Base-by-base conservation (phyloP, 1,140 invertebrate genomes). In the Uloborus diversus region DNA sequence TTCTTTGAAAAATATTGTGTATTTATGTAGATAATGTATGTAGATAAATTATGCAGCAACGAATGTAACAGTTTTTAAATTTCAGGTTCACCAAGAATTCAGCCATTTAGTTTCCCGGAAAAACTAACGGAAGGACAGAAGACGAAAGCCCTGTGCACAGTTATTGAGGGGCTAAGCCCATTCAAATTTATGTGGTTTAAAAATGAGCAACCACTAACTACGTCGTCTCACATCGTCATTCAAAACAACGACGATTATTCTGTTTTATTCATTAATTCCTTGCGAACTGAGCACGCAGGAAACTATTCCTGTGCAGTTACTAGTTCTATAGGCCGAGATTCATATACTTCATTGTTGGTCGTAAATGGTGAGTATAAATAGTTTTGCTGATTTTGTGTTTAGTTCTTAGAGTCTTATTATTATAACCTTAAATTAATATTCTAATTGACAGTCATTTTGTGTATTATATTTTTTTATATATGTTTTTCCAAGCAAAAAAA, bases 251-350 rank as follows among this genome's bases (percentile, higher is more conserved):
- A 69, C 9, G 79, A 80, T 56, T 71, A 65, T 42, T 68, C 61
- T 7, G 20, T 68, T 2, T 27, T 81, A 2, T 17, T 68, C 5
- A 51, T 76, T 13, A 59, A 81, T 30, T 66, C 47, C 1, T 25
- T 81, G 13, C 2, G 9, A 2, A 51, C 57, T 25, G 25, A 68
- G 27, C 64, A 70, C n/a, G 57, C 20, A 32, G 85, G 85, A 20
- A 85, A 82, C 32, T 86, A 86, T 79, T 83, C 83, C 20, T 86
- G 85, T 64, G 89, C 89, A 61, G 93, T 91, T 82, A 89, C 89
- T 65, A 94, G 93, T 86, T 87, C 86, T 27, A 92, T 89, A 14
- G 81, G 81, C 11, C 49, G 25, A 32, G 81, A 81, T 49, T 57
- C 37, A n/a, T 81, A 47, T 51, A 47, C 73, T 17, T 64, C 81